Base-by-base conservation (phyloP, 2,113 vertebrate species). In the Eolophus roseicapilla region DNA sequence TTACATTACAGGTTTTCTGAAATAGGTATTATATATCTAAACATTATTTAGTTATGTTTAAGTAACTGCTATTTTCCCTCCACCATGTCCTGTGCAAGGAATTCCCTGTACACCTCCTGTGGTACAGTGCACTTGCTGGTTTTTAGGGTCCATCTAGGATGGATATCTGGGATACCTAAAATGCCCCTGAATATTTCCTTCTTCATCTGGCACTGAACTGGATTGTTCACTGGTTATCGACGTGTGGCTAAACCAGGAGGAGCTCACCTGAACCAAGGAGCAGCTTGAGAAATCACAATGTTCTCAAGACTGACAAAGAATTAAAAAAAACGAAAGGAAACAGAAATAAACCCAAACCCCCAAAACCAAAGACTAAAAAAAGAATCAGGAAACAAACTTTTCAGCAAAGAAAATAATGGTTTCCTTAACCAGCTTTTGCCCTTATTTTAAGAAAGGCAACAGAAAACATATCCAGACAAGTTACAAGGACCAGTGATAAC, bases 41-140 rank as follows among this genome's bases (percentile, higher is more conserved):
- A 49, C 8, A 29, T 47, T 43, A 64, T 19, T 33, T 35, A 57
- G 13, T 12, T 60, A 7, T 13, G 15, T 6, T 55, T 12, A 90
- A 15, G 31, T 43, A 85, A 44, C n/a, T 49, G 37, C 43, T 76
- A 39, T 6, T 52, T 53, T 53, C 8, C 8, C 50, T 44, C 28
- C 6, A 57, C 24, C 3, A 5, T 0, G 5, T 23, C 50, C 52
- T 35, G 8, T 2, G 7, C 53, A 60, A 35, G 14, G 19, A 86
- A 19, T 29, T 24, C 24, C 57, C 57, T 35, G 13, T 16, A 59
- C 21, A 59, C 21, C 35, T 59, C 33, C 6, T 35, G 11, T n/a
- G 28, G 20, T 25, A 31, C 17, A 39, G 28, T 2, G 2, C 0
- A 0, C 29, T 71, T 39, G 11, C 47, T 24, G 52, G 4, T 27